phyloP scores from a whole-genome alignment of 2,888 invertebrate genomes.

The Patella ulyssiponensis region DNA sequence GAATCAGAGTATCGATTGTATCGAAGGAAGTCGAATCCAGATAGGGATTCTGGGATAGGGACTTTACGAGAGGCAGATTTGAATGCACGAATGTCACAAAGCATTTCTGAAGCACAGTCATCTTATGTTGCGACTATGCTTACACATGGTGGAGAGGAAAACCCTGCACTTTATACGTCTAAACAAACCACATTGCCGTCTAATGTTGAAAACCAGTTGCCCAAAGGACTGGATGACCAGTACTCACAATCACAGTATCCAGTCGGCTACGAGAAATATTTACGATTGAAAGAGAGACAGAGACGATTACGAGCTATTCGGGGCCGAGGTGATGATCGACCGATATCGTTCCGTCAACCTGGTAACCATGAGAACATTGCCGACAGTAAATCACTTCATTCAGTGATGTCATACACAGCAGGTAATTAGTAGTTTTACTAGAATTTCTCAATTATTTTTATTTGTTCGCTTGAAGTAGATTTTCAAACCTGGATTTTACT shows the following conservation, averaged over 20 bases:
- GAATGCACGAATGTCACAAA: background rate
- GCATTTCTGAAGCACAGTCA: background rate
- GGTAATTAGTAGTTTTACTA: constrained; percentile 44
- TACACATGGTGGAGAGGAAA: background rate
- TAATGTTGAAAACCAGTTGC: constrained; percentile 9
- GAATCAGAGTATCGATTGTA: background rate
- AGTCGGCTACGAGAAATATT: constrained; percentile 64
- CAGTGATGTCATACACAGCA: constrained; percentile 57
- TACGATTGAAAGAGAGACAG: constrained; percentile 63
- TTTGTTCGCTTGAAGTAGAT: background rate
- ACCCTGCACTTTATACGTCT: background rate
- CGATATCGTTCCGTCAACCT: background rate
- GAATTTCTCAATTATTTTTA: background rate
- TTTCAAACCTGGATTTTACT: background rate
- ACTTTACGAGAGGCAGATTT: background rate
- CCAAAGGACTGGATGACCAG: background rate
- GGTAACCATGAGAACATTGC: constrained; percentile 31
- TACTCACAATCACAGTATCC: constrained; percentile 14
- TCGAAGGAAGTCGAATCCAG: background rate
- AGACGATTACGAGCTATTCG: constrained; percentile 59
- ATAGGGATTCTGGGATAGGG: background rate
- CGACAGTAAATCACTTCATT: constrained; percentile 55
- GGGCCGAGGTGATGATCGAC: constrained; percentile 6
- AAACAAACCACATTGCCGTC: background rate
- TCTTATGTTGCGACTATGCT: background rate